phyloP scores from a whole-genome alignment of 1,140 invertebrate genomes.

The Ips typographus region DNA sequence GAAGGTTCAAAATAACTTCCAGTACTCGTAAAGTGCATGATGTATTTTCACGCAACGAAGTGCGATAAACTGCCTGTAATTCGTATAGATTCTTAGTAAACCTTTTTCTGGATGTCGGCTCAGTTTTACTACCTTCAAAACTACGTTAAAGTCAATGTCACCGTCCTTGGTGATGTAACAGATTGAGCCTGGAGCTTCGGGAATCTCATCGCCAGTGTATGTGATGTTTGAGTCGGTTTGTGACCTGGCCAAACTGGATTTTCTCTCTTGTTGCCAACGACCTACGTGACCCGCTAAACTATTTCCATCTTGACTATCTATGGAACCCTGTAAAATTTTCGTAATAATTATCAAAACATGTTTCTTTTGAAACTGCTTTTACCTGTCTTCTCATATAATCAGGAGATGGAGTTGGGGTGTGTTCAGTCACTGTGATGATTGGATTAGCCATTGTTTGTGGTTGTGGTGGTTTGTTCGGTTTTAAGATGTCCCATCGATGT shows the following conservation, averaged over 20 bases:
- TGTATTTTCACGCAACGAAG: constrained; percentile 73
- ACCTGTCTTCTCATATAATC: constrained; percentile 79
- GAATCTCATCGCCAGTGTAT: constrained; percentile 76
- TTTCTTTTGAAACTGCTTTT: constrained; percentile 21
- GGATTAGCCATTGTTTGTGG: constrained; percentile 67
- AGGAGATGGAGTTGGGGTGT: constrained; percentile 85
- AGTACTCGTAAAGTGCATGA: constrained; percentile 83
- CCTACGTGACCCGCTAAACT: constrained; percentile 64
- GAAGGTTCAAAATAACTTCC: constrained; percentile 85
- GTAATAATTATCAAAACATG: background rate
- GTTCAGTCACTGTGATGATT: constrained; percentile 94
- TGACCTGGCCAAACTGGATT: constrained; percentile 77
- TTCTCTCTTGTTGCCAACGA: constrained; percentile 61
- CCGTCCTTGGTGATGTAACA: constrained; percentile 95
- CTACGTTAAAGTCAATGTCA: constrained; percentile 86
- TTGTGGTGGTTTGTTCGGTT: constrained; percentile 48
- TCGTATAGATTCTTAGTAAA: background rate
- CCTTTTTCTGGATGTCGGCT: background rate
- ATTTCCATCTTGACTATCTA: constrained; percentile 77
- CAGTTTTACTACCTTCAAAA: constrained; percentile 70
- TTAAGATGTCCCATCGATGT: constrained; percentile 56
- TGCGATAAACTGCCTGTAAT: constrained; percentile 78
- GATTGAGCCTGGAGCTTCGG: constrained; percentile 85
- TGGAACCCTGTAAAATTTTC: constrained; percentile 61
- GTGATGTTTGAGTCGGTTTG: constrained; percentile 94